Evolutionary conservation across 2,797 vertebrate species (phyloP).

Genomic region (Acomys russatus): DNA sequence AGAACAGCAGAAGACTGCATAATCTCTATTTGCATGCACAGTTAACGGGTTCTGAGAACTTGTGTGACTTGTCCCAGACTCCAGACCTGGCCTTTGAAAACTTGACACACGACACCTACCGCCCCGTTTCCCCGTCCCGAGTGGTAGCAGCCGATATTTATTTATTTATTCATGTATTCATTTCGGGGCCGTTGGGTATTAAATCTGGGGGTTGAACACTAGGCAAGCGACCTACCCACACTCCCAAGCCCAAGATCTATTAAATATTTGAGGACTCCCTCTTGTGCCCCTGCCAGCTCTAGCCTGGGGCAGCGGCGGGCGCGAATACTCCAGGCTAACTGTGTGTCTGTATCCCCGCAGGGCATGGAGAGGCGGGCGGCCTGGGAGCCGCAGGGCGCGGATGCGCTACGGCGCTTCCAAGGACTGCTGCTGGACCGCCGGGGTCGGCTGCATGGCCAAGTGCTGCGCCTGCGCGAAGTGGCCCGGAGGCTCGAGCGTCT

Average conservation of each 20-base stretch:
- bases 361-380: constrained; percentile 79
- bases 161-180: neutral
- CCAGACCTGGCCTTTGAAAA: neutral
- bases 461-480: constrained; percentile 85
- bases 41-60: neutral
- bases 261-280: neutral
- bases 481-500: constrained; percentile 86
- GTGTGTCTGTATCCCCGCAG: constrained; percentile 77
- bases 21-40: neutral
- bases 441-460: constrained; percentile 81
- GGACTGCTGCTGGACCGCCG: constrained; percentile 86
- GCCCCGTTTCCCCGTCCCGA: too few relatives aligned
- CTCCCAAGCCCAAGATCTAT: neutral
- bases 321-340: neutral
- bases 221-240: neutral
- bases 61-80: neutral
- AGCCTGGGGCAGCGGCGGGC: neutral
- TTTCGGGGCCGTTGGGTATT: neutral
- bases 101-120: neutral
- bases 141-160: neutral
- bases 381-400: neutral
- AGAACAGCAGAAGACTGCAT: neutral
- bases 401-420: constrained; percentile 85
- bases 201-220: neutral
- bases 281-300: neutral